Evolutionary conservation across 2,888 invertebrate species (phyloP).

Genomic region (Sarcophaga carnaria): DNA sequence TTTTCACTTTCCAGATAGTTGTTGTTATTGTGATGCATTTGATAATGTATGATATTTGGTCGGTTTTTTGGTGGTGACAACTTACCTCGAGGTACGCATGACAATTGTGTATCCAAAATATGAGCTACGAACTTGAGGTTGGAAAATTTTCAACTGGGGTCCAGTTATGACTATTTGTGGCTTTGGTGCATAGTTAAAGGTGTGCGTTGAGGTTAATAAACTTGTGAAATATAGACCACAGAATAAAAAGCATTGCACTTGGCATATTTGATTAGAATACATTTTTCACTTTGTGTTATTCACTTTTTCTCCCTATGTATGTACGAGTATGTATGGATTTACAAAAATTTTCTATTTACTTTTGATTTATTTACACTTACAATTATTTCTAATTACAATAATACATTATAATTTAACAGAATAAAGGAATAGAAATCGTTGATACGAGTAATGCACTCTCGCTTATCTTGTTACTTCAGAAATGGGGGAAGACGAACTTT

Average conservation of each 20-base stretch:
- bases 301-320: background rate
- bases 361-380: background rate
- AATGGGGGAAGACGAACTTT: background rate
- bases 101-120: slow-evolving; percentile 69
- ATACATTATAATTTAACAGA: background rate
- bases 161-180: slow-evolving; percentile 65
- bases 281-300: slow-evolving; percentile 40
- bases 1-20: too few species aligned
- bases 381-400: background rate
- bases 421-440: background rate
- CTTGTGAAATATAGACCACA: slow-evolving; percentile 54
- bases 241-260: slow-evolving; percentile 57
- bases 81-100: slow-evolving; percentile 68
- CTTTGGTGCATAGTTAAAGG: slow-evolving; percentile 67
- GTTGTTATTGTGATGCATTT: background rate
- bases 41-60: background rate
- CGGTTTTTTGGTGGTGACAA: slow-evolving; percentile 34
- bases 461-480: background rate
- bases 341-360: background rate
- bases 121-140: slow-evolving; percentile 64
- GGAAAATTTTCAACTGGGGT: slow-evolving; percentile 63
- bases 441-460: background rate
- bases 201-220: slow-evolving; percentile 61
- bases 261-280: slow-evolving; percentile 47
- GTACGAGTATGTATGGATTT: background rate